Conservation (phyloP, 2,888 invertebrate genomes). For the Ophion slaviceki region DNA sequence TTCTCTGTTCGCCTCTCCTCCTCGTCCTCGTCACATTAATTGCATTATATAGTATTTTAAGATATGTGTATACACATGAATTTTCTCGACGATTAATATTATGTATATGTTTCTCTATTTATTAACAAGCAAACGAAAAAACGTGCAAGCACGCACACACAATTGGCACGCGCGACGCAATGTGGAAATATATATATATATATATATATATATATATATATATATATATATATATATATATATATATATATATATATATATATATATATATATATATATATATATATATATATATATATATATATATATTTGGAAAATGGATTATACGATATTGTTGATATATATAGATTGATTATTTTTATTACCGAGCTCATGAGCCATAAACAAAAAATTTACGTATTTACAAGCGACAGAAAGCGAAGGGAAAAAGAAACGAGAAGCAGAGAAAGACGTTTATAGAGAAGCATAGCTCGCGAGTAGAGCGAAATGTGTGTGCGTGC, state of each 20-base stretch:
- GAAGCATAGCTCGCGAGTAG: constrained; percentile 57
- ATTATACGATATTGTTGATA: constrained; percentile 78
- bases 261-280: constrained; percentile 67
- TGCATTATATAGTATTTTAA: constrained; percentile 66
- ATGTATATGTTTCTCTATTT: constrained; percentile 83
- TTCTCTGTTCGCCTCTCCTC: constrained; percentile 51
- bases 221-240: constrained; percentile 63
- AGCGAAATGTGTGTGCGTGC: constrained; percentile 65
- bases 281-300: constrained; percentile 66
- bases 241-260: constrained; percentile 63
- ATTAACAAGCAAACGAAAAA: constrained; percentile 76
- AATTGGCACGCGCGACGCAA: constrained; percentile 64
- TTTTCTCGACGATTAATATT: constrained; percentile 79
- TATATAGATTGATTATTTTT: constrained; percentile 79
- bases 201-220: constrained; percentile 65
- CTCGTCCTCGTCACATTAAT: constrained; percentile 63
- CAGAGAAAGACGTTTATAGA: constrained; percentile 50
- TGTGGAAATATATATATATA: constrained; percentile 63
- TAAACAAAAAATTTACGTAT: constrained; percentile 51
- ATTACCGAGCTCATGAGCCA: constrained; percentile 70
- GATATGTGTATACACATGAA: constrained; percentile 75
- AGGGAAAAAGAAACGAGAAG: constrained; percentile 23
- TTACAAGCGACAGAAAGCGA: constrained; percentile 30
- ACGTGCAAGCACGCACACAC: constrained; percentile 66
- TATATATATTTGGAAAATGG: constrained; percentile 62